phyloP scores from a whole-genome alignment of 2,888 invertebrate species.

The Osmoderma eremita region DNA sequence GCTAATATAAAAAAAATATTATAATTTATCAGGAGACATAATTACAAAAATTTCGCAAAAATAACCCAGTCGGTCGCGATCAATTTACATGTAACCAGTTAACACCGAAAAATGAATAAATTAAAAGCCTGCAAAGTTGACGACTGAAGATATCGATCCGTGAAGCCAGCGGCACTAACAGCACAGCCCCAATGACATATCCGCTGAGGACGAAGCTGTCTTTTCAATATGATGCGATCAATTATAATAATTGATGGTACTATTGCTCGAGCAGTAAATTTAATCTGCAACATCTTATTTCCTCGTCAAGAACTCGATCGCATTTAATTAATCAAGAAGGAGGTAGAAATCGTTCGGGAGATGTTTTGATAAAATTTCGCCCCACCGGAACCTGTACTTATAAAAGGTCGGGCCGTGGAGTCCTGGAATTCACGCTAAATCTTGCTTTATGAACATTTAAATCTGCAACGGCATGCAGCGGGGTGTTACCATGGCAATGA shows the following conservation, averaged over 20 bases:
- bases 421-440: constrained; percentile 27
- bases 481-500: constrained; percentile 56
- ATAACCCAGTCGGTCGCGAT: too few relatives aligned
- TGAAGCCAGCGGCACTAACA: neutral
- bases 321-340: constrained; percentile 35
- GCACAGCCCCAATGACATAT: constrained; percentile 18
- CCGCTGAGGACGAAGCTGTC: constrained; percentile 12
- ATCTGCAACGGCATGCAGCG: constrained; percentile 52
- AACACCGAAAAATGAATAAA: constrained; percentile 16
- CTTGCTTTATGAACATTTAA: constrained; percentile 52
- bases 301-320: constrained; percentile 35
- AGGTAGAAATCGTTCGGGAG: constrained; percentile 11
- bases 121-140: constrained; percentile 19
- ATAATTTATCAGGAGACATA: too few relatives aligned
- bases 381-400: neutral
- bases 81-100: too few relatives aligned
- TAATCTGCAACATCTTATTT: constrained; percentile 39
- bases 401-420: constrained; percentile 1
- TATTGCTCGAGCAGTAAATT: constrained; percentile 17
- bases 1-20: too few relatives aligned
- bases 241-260: constrained; percentile 34
- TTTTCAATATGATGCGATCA: constrained; percentile 27
- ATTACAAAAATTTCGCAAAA: too few relatives aligned
- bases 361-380: constrained; percentile 24
- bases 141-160: constrained; percentile 23